Percentiles rank a stretch among this genome's conserved stretches.
These are phyloP conservation scores for Tortrix viridana DNA, from an alignment of 2,888 invertebrate genomes.

Conservation along the genomic window DNA sequence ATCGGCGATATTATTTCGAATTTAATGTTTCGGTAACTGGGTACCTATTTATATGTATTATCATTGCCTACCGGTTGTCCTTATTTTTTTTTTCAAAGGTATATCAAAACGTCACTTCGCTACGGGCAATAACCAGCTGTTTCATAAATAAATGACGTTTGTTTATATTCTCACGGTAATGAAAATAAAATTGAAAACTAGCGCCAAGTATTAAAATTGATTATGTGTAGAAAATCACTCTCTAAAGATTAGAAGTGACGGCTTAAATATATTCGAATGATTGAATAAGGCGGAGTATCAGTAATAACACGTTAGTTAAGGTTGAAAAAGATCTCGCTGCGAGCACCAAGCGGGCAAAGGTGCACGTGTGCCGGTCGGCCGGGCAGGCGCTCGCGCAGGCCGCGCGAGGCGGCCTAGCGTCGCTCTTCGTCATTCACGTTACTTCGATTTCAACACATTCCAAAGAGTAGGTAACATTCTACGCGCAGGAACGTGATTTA, in stretches of 20 bases:
- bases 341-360: slow-evolving; percentile 48
- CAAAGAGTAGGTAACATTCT: slow-evolving; percentile 59
- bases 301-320: slow-evolving; percentile 59
- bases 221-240: not conserved
- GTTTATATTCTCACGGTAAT: slow-evolving; percentile 33
- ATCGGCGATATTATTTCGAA: slow-evolving; percentile 54
- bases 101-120: slow-evolving; percentile 8
- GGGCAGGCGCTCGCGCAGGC: slow-evolving; percentile 64
- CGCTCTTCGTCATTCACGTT: slow-evolving; percentile 67
- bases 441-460: slow-evolving; percentile 61
- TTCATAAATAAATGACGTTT: slow-evolving; percentile 31
- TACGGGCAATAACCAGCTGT: slow-evolving; percentile 17
- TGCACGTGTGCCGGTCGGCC: slow-evolving; percentile 71
- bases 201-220: not conserved
- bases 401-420: slow-evolving; percentile 49
- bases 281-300: slow-evolving; percentile 7
- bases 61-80: slow-evolving; percentile 13
- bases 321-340: slow-evolving; percentile 58
- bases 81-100: slow-evolving; percentile 14
- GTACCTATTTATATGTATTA: slow-evolving; percentile 65
- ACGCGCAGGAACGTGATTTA: slow-evolving; percentile 55
- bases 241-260: not conserved
- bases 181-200: slow-evolving; percentile 3
- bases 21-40: slow-evolving; percentile 64
- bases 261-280: not conserved